These are phyloP conservation scores for Amiota mariae DNA, from an alignment of 2,888 invertebrate species.

Conservation along the genomic window DNA sequence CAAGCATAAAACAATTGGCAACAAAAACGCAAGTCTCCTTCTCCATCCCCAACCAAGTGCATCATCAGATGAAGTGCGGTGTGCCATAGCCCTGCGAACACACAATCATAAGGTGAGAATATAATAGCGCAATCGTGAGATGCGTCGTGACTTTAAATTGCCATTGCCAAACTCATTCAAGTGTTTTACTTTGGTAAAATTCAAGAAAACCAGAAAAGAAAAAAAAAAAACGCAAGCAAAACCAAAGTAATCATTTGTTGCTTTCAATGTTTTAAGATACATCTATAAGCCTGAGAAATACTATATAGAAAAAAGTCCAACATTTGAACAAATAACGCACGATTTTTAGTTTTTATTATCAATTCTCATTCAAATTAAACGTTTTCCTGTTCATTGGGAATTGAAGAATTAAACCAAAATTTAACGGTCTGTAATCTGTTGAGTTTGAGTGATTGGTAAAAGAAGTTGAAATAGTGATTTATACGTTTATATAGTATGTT, in stretches of 20 bases:
- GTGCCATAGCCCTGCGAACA: constrained; percentile 42
- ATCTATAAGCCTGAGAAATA: too few species aligned
- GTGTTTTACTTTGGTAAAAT: neutral
- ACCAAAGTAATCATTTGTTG: neutral
- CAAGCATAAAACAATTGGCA: neutral
- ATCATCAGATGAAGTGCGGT: constrained; percentile 25
- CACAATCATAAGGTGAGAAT: constrained; percentile 68
- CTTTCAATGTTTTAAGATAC: neutral
- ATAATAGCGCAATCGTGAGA: constrained; percentile 73
- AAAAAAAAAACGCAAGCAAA: neutral
- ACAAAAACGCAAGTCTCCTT: neutral
- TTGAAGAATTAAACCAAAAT: too few species aligned
- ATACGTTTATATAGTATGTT: too few species aligned
- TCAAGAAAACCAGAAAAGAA: neutral
- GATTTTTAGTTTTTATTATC: neutral
- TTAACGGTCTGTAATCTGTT: too few species aligned
- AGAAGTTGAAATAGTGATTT: too few species aligned
- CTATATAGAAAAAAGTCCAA: too few species aligned
- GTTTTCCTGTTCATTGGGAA: neutral
- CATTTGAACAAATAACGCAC: constrained; percentile 19
- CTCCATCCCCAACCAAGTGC: neutral
- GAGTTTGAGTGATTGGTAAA: constrained; percentile 4
- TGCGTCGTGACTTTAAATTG: constrained; percentile 70
- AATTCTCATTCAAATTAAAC: neutral
- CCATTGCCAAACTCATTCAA: constrained; percentile 50